These are phyloP conservation scores for Vanessa tameamea DNA, from an alignment of 1,140 invertebrate genomes.

Conservation along the genomic window DNA sequence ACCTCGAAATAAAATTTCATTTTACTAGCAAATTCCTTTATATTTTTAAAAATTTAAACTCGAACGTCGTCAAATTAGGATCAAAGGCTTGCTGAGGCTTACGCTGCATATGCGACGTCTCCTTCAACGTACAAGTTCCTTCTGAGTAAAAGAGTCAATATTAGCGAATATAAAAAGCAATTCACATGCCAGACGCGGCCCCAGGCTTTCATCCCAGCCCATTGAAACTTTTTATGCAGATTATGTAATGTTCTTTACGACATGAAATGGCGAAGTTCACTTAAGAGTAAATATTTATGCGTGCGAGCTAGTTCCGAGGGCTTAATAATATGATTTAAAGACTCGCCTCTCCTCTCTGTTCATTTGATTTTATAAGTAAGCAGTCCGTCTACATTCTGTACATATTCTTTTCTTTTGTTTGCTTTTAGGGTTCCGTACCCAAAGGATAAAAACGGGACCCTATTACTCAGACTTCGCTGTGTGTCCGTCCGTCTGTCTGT, in stretches of 20 bases:
- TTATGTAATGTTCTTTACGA: conserved; percentile 76
- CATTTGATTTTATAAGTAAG: too few species aligned
- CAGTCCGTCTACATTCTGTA: too few species aligned
- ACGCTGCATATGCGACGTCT: conserved; percentile 16
- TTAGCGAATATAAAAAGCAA: conserved; percentile 72
- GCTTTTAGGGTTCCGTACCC: too few species aligned
- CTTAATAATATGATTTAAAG: conserved; percentile 6
- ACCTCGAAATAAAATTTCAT: background rate
- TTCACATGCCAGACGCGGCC: conserved; percentile 71
- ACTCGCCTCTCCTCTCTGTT: background rate
- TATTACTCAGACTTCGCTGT: too few species aligned
- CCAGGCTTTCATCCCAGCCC: conserved; percentile 69
- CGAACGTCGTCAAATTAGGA: conserved; percentile 19
- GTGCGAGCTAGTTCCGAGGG: conserved; percentile 19
- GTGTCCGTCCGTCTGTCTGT: too few species aligned
- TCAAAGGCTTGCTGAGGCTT: conserved; percentile 23
- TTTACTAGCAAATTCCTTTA: background rate
- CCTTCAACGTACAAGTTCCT: conserved; percentile 20
- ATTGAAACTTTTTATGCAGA: conserved; percentile 78
- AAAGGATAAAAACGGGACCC: too few species aligned
- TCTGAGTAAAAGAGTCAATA: conserved; percentile 67
- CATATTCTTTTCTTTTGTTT: too few species aligned
- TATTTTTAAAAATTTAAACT: conserved; percentile 13
- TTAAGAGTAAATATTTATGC: conserved; percentile 71
- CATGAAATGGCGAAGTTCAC: conserved; percentile 73